Percentiles rank a stretch among this genome's conserved stretches.
These are phyloP conservation scores for Holothuria leucospilota DNA, from an alignment of 53 echinoderm and acorn worm species.

Conservation along the genomic window DNA sequence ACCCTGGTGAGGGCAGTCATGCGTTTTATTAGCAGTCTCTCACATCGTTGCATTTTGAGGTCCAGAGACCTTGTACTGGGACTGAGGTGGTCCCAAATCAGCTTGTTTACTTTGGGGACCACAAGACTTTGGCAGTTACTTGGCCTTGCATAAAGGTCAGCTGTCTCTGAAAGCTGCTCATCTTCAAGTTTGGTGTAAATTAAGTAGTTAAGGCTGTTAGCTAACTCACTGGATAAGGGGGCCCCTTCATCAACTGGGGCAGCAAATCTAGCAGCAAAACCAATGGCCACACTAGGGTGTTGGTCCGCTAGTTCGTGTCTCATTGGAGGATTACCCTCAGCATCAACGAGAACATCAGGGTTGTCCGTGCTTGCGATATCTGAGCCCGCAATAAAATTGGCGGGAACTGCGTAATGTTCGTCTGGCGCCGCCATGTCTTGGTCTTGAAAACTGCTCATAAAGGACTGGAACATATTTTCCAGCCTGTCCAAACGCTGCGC, in stretches of 20 bases:
- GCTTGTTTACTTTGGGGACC: conserved; percentile 50
- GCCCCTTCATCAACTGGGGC: conserved; percentile 30
- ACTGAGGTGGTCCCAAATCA: conserved; percentile 57
- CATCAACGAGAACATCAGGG: not conserved
- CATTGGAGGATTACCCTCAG: not conserved
- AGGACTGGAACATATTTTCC: not conserved
- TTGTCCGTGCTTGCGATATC: not conserved
- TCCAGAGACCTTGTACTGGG: conserved; percentile 51
- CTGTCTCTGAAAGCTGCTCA: conserved; percentile 25
- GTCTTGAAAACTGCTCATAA: conserved; percentile 9
- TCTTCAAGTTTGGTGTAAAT: conserved; percentile 39
- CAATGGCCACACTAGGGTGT: not conserved
- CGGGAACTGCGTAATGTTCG: not conserved
- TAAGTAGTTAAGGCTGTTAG: conserved; percentile 38
- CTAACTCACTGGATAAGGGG: conserved; percentile 32
- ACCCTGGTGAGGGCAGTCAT: conserved; percentile 33
- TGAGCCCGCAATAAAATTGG: not conserved
- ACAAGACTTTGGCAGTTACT: conserved; percentile 44
- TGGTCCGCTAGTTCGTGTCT: not conserved
- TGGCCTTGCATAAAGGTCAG: conserved; percentile 44
- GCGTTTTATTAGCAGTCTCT: conserved; percentile 65
- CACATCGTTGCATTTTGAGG: conserved; percentile 56
- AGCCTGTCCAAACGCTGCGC: not conserved
- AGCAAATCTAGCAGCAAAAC: conserved; percentile 52
- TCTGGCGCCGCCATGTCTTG: not conserved